phyloP scores from a whole-genome alignment of 2,888 invertebrate species.

The Hirtodrosophila cameraria region DNA sequence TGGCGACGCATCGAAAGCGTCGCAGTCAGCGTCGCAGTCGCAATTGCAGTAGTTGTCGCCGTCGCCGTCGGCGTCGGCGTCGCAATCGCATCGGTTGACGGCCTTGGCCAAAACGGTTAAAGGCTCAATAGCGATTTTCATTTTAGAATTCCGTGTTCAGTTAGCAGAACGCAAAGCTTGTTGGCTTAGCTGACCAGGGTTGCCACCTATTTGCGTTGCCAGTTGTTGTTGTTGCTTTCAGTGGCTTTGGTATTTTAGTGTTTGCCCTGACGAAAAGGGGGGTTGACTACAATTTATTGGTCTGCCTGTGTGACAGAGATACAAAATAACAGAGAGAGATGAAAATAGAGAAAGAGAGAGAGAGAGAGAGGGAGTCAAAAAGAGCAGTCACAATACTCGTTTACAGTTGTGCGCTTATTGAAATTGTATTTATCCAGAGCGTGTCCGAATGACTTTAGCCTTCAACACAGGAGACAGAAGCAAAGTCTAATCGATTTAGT shows the following conservation, averaged over 20 bases:
- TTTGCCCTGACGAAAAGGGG: slow-evolving; percentile 8
- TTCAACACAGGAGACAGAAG: slow-evolving; percentile 8
- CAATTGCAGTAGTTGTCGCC: no score
- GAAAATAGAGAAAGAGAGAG: neutral
- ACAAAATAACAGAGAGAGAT: neutral
- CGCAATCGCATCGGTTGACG: slow-evolving; percentile 5
- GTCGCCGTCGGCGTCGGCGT: no score
- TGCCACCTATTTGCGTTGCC: slow-evolving; percentile 21
- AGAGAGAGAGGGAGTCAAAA: neutral
- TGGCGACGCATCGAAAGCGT: slow-evolving; percentile 12
- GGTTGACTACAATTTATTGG: slow-evolving; percentile 18
- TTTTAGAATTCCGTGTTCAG: slow-evolving; percentile 42
- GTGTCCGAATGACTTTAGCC: slow-evolving; percentile 12
- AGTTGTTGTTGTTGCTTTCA: slow-evolving; percentile 14
- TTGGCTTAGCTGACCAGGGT: slow-evolving; percentile 31
- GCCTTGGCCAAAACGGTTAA: slow-evolving; percentile 35
- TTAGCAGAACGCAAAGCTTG: slow-evolving; percentile 25
- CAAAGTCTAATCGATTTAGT: slow-evolving; percentile 65
- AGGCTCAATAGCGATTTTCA: slow-evolving; percentile 52
- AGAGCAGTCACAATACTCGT: slow-evolving; percentile 3
- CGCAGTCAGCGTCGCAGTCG: no score
- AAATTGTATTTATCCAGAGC: slow-evolving; percentile 38
- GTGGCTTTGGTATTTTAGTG: slow-evolving; percentile 21
- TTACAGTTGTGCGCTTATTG: slow-evolving; percentile 40
- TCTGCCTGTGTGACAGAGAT: slow-evolving; percentile 6